Evolutionary conservation across 2,888 invertebrate species (phyloP).

Genomic region (Hanleya hanleyi): DNA sequence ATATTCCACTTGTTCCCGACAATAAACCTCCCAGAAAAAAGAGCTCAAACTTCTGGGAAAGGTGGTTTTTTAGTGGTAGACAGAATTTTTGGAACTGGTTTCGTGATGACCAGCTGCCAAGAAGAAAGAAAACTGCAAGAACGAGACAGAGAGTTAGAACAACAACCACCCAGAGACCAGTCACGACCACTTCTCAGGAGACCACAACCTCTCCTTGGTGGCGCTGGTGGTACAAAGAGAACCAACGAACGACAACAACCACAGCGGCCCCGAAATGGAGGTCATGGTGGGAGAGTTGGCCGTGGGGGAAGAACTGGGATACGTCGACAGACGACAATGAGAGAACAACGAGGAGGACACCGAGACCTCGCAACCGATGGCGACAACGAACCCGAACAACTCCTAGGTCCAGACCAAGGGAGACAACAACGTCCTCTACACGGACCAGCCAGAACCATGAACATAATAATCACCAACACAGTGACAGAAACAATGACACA

Average conservation of each 20-base stretch:
- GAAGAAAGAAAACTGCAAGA: background rate
- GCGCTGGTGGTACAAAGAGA: background rate
- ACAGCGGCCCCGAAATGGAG: background rate
- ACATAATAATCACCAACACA: background rate
- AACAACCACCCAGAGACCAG: background rate
- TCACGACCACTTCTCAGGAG: background rate
- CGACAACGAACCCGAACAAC: background rate
- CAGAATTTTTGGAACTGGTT: background rate
- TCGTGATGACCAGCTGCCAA: background rate
- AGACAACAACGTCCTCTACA: background rate
- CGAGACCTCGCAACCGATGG: background rate
- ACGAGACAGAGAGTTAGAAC: background rate
- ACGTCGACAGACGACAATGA: background rate
- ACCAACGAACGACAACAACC: background rate
- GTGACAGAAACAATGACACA: background rate
- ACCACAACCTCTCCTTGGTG: background rate
- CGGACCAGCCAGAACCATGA: background rate
- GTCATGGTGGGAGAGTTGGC: slow-evolving; percentile 1
- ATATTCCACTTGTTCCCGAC: background rate
- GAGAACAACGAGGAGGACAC: background rate
- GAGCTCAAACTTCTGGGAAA: background rate
- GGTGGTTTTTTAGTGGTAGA: background rate
- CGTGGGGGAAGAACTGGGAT: background rate
- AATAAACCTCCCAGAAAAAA: background rate
- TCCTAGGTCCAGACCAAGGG: background rate